These are phyloP conservation scores for Littorina saxatilis DNA, from an alignment of 1,140 invertebrate species.

Conservation along the genomic window DNA sequence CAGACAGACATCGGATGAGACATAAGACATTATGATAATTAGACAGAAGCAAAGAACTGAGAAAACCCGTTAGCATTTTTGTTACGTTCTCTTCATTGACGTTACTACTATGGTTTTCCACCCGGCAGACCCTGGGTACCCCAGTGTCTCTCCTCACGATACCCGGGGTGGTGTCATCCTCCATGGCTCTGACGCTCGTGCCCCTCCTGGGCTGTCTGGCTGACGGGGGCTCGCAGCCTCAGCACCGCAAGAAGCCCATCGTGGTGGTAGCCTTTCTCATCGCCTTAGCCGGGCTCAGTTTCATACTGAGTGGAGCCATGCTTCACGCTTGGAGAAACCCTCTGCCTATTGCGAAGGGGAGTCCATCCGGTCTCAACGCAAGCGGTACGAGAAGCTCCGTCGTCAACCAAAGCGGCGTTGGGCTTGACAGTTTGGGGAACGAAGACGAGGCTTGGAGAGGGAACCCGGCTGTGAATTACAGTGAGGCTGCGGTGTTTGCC, in stretches of 20 bases:
- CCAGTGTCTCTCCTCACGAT: constrained; percentile 2
- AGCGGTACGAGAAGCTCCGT: neutral
- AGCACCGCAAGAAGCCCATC: neutral
- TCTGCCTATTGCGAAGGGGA: no score
- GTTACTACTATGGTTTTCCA: neutral
- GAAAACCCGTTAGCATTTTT: neutral
- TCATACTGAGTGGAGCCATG: neutral
- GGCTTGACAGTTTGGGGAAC: no score
- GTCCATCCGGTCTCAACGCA: no score
- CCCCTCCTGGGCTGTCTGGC: neutral
- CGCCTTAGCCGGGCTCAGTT: neutral
- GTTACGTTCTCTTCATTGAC: neutral
- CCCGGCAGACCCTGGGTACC: constrained; percentile 5
- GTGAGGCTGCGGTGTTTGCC: neutral
- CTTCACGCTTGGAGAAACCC: neutral
- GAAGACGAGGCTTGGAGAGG: neutral
- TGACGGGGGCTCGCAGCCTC: neutral
- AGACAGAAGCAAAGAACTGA: no score
- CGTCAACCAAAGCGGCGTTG: neutral
- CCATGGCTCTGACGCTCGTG: neutral
- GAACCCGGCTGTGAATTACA: neutral
- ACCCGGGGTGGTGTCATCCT: neutral
- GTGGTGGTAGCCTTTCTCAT: neutral
- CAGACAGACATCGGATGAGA: no score
- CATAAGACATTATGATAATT: no score